Evolutionary conservation across 1,140 invertebrate genomes (phyloP), one percentile per base, ranked within the genome.

Genomic region (Sitobion miscanthi): DNA sequence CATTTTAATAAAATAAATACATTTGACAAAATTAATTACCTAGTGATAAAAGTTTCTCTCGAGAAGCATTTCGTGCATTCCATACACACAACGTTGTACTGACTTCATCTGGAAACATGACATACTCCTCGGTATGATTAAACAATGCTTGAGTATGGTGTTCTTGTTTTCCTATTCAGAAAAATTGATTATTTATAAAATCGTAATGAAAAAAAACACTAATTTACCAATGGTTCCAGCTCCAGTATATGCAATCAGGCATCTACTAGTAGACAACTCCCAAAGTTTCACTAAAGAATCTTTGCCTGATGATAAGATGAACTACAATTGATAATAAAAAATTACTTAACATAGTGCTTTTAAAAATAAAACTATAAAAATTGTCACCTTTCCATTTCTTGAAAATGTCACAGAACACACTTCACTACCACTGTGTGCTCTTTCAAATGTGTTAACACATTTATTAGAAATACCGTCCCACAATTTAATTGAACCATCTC

Each of bases 51-150:
- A 99, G 96, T 92, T 98, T 97, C 94, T 99, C 98, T 49, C 99
- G 95, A 91, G 98, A 98, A 87, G 99, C 99, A 95, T 99, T 99
- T 90, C 99, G 96, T 0, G 99, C 98, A 95, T 99, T 99, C 99
- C 99, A 99, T n/a, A 98, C 98, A 95, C 99, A 99, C 0, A 99
- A 96, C 30, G 98, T 99, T 0, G 98, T 99, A 1, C 99, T 99
- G 6, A 98, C 99, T 95, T 99, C 99, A 95, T 99, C 99, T 0
- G 99, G 99, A 95, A 99, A 99, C 95, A 99, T 96, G 0, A 99
- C 98, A 95, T 98, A 99, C 95, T 99, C 99, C 96, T 99, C 99
- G 0, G 99, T 99, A 95, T 99, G 99, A 96, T 99, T 62, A 30
- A 62, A 62, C 57, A 62, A 62, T 30, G 57, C 57, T 62, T 62